Conservation (phyloP, 2,888 invertebrate genomes). For the Drosophila paramelanica region DNA sequence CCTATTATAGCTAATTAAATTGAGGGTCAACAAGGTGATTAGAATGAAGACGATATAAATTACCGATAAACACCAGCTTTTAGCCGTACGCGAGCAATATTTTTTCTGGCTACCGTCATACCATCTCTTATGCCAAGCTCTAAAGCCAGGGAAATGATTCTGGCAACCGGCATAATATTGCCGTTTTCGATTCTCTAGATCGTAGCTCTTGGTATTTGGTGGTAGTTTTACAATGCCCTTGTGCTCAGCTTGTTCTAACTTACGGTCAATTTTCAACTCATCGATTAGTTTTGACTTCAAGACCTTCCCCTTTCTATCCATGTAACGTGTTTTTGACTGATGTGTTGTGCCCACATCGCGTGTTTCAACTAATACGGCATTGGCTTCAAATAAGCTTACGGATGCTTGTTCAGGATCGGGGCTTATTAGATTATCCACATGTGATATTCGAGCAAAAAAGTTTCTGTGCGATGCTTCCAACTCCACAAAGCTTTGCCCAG, state of each 20-base stretch:
- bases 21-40: conserved; percentile 1
- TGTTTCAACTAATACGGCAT: no score
- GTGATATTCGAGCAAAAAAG: no score
- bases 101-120: conserved; percentile 6
- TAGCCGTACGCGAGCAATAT: conserved; percentile 2
- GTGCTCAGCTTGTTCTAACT: not conserved
- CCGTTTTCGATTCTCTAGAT: conserved; percentile 15
- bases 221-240: conserved; percentile 11
- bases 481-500: not conserved
- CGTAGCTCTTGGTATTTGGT: not conserved
- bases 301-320: no score
- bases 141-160: conserved; percentile 53
- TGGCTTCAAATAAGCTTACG: no score
- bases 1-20: conserved; percentile 19
- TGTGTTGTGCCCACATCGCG: no score
- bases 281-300: not conserved
- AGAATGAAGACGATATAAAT: not conserved
- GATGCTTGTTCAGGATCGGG: not conserved
- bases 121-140: conserved; percentile 7
- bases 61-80: conserved; percentile 17
- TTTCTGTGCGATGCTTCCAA: not conserved
- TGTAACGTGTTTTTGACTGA: not conserved
- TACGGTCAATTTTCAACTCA: not conserved
- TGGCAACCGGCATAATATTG: conserved; percentile 41
- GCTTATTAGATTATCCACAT: no score